These are phyloP conservation scores for Sisyra terminalis DNA, from an alignment of 2,888 invertebrate genomes.

Conservation along the genomic window DNA sequence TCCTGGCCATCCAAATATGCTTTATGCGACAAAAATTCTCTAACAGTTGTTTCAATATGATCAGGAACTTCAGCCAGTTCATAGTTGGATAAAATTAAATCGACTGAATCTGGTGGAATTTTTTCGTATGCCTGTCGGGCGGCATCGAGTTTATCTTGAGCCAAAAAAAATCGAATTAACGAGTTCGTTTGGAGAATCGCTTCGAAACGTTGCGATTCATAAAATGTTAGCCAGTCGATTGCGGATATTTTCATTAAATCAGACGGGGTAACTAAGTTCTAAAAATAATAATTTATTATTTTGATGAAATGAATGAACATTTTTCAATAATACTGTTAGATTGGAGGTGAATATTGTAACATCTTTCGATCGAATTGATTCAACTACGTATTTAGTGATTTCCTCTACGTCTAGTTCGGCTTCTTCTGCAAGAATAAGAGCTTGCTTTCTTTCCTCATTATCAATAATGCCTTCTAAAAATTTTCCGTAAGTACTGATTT, in stretches of 20 bases:
- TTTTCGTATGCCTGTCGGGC: constrained; percentile 61
- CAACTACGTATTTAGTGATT: constrained; percentile 73
- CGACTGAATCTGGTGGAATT: constrained; percentile 48
- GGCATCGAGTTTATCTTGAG: constrained; percentile 65
- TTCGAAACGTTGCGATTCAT: constrained; percentile 61
- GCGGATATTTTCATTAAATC: constrained; percentile 60
- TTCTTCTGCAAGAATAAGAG: constrained; percentile 51
- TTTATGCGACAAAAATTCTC: constrained; percentile 78
- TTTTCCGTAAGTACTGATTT: constrained; percentile 44
- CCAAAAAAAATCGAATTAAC: constrained; percentile 70
- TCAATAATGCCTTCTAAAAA: constrained; percentile 50
- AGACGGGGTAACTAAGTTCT: constrained; percentile 36
- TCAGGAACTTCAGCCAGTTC: constrained; percentile 29
- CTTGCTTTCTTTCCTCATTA: constrained; percentile 43
- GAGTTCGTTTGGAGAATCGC: constrained; percentile 79
- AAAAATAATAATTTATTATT: constrained; percentile 11
- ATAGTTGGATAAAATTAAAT: constrained; percentile 31
- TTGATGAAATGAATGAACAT: not conserved
- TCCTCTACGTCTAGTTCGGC: constrained; percentile 69
- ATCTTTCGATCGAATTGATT: constrained; percentile 40
- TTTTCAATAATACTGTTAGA: constrained; percentile 19
- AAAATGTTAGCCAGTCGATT: constrained; percentile 75
- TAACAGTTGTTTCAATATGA: constrained; percentile 34
- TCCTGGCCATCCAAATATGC: constrained; percentile 78
- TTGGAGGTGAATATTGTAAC: constrained; percentile 15